Base-by-base conservation (phyloP, 2,888 invertebrate genomes). In the Eupithecia vulgata region DNA sequence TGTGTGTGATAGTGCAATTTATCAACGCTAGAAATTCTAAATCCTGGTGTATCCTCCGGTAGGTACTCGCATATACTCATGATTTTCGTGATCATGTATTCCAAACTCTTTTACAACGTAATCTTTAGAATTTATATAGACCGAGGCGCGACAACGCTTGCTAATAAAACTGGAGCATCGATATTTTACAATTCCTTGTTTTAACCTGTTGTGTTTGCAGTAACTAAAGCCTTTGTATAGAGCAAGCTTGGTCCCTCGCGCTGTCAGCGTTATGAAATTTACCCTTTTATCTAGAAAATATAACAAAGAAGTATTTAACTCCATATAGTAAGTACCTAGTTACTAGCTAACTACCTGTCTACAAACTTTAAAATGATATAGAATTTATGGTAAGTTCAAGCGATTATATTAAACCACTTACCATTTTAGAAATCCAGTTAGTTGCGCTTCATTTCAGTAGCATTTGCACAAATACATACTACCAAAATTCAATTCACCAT, bases 151-250 rank as follows among this genome's bases (percentile, higher is more conserved):
- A 45, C 72, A 72, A 1, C 40, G 37, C 37, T 65, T 65, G n/a
- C 68, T 52, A 0, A 15, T 4, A 35, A 45, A 65, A 34, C 17
- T 72, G 4, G 72, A 59, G 42, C 72, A 72, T 21, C 30, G 62
- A 30, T 68, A 72, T 10, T 21, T 59, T 13, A 34, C 35, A 0
- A 6, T 21, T 5, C 52, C 72, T n/a, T 68, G 4, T 52, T 68
- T 72, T 59, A 21, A 30, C 13, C 12, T 30, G 30, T 30, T 59
- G 57, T 59, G 57, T n/a, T 52, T 68, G 57, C 68, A 68, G 68
- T 57, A 68, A 59, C 57, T 68, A n/a, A 37, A 68, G 10, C 68
- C 68, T 17, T 25, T 68, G 57, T 68, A 68, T 34, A 68, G 13
- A 17, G 59, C 68, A 25, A 68, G 34, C 48, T 48, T 48, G 40